Conservation (phyloP, 2,797 vertebrate species). For the Chelon labrosus region DNA sequence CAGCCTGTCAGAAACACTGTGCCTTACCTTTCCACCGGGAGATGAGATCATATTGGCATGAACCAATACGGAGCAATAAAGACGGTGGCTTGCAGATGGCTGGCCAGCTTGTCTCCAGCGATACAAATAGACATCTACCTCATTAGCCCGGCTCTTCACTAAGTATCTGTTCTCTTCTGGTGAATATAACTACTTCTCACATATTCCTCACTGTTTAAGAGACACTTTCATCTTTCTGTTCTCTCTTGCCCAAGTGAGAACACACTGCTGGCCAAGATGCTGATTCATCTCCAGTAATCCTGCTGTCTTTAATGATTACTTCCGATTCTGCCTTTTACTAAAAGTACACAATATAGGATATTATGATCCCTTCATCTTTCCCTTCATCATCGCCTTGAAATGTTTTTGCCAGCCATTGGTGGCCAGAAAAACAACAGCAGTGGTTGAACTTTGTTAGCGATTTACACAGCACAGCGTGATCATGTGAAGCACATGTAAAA, state of each 20-base stretch:
- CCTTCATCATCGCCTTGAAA: no score
- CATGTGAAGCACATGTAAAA: no score
- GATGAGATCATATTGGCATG: conserved; percentile 61
- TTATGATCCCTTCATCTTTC: conserved; percentile 17
- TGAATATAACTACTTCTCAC: neutral
- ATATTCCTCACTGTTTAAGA: conserved; percentile 30
- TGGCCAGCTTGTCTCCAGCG: conserved; percentile 45
- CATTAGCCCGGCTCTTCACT: conserved; percentile 49
- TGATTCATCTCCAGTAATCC: conserved; percentile 19
- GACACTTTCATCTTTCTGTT: conserved; percentile 6
- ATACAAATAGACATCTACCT: conserved; percentile 55
- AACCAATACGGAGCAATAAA: conserved; percentile 55
- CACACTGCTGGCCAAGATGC: neutral
- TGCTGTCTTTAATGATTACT: conserved; percentile 9
- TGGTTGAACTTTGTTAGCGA: no score
- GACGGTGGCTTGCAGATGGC: conserved; percentile 41
- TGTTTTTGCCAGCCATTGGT: no score
- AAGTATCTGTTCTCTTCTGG: conserved; percentile 26
- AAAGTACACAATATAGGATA: conserved; percentile 6
- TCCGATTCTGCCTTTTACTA: conserved; percentile 21
- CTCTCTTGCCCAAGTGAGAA: conserved; percentile 11
- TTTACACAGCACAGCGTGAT: no score
- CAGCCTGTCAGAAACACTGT: conserved; percentile 57
- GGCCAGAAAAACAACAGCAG: no score
- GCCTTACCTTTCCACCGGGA: conserved; percentile 49